Evolutionary conservation across 1,140 invertebrate species (phyloP), one percentile per base, ranked within the genome.

Genomic region (Pentalonia nigronervosa): DNA sequence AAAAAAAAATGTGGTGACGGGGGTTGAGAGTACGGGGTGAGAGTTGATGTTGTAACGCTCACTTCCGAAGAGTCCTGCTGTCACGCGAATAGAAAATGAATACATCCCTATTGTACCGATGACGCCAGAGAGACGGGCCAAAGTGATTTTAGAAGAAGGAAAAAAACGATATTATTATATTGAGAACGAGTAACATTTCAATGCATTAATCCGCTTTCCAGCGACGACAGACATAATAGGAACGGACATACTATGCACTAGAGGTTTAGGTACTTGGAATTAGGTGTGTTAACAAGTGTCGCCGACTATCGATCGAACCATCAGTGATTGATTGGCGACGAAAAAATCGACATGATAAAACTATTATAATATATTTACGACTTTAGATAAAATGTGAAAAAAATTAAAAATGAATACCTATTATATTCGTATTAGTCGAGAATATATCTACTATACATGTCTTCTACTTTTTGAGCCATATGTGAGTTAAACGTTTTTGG

Each of bases 31-130:
- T 23, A 21, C 21, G 50, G 50, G 50, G 21, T 53, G 50, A 53
- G 50, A 53, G 17, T 47, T 47, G 60, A 48, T 91, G 60, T 91
- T 48, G 48, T 53, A 89, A 53, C 47, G 21, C 48, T 89, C 48
- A 89, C 87, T 89, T 89, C 48, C 48, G 34, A 53, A 89, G n/a
- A 23, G 48, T 21, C 23, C 48, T 9, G 41, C 87, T 89, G 87
- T 89, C 87, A 53, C n/a, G 48, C 20, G 87, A 21, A 53, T 53
- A 50, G 87, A 89, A 53, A 89, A 89, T 34, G 87, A 89, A 89
- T 53, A 89, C 48, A 53, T 53, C n/a, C 21, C 48, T 53, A 89
- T 89, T 89, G 87, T 89, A 25, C 47, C n/a, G 87, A 34, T 50
- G 87, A 89, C 87, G 87, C 87, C 87, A n/a, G 2, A 20, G n/a